phyloP scores from a whole-genome alignment of 2,888 invertebrate species.

The Matsumyia berberina region DNA sequence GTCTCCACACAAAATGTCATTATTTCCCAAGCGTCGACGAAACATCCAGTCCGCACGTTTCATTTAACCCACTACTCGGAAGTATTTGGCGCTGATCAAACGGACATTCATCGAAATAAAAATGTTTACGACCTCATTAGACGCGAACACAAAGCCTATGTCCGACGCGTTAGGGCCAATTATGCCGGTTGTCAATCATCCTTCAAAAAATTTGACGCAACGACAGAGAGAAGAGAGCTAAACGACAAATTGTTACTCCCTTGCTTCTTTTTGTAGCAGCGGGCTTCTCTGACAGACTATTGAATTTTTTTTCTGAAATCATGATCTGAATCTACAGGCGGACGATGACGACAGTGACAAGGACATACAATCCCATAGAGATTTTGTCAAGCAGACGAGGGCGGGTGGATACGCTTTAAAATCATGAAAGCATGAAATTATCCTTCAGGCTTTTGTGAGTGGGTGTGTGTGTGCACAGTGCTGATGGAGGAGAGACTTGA shows the following conservation, averaged over 20 bases:
- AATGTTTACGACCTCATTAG: conserved; percentile 50
- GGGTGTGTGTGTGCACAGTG: background rate
- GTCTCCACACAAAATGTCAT: conserved; percentile 2
- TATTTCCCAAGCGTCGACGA: background rate
- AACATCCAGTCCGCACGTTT: background rate
- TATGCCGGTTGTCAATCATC: conserved; percentile 43
- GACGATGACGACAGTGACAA: conserved; percentile 25
- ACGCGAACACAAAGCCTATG: conserved; percentile 29
- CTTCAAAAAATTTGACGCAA: conserved; percentile 33
- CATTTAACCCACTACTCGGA: conserved; percentile 1
- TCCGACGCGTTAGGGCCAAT: conserved; percentile 24
- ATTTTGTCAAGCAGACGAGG: conserved; percentile 15
- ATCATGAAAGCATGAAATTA: conserved; percentile 56
- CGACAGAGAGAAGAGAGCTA: conserved; percentile 16
- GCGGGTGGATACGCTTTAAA: conserved; percentile 39
- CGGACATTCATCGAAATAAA: conserved; percentile 36
- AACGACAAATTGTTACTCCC: conserved; percentile 36
- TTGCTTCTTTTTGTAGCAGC: background rate
- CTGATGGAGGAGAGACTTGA: background rate
- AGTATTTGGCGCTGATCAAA: conserved; percentile 22
- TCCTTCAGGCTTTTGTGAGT: conserved; percentile 10
- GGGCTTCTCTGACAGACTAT: conserved; percentile 1
- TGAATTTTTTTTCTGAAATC: conserved; percentile 8
- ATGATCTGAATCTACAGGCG: background rate
- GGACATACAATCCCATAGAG: conserved; percentile 34